A percentile compares a stretch with the other conserved stretches of the same genome.
Conservation (phyloP, 2,797 vertebrate species). For the Coreius guichenoti region DNA sequence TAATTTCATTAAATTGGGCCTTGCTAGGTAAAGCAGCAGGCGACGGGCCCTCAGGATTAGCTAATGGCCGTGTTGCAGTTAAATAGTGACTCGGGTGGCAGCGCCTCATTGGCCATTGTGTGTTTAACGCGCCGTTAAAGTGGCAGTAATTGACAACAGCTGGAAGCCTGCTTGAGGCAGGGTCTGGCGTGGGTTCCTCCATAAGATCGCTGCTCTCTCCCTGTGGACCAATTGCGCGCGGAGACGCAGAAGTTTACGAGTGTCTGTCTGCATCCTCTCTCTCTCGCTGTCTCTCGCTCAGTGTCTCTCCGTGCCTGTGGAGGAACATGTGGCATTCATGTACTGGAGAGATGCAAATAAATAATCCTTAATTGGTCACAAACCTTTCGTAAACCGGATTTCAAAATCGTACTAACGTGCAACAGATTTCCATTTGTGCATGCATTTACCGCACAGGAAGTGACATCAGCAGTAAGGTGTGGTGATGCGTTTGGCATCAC, state of each 20-base stretch:
- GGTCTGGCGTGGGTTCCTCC: constrained; percentile 50
- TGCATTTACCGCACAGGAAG: background rate
- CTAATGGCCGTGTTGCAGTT: constrained; percentile 56
- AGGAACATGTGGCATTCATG: constrained; percentile 39
- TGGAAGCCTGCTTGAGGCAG: constrained; percentile 62
- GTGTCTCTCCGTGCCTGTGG: constrained; percentile 20
- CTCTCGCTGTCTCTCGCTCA: background rate
- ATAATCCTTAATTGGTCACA: constrained; percentile 38
- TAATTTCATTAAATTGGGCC: constrained; percentile 46
- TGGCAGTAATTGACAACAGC: constrained; percentile 66
- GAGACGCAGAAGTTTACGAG: constrained; percentile 56
- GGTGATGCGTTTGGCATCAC: background rate
- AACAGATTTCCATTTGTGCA: constrained; percentile 11
- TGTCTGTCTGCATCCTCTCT: constrained; percentile 49
- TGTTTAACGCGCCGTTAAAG: constrained; percentile 62
- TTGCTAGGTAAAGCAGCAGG: constrained; percentile 50
- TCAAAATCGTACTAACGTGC: background rate
- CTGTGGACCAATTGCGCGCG: constrained; percentile 57
- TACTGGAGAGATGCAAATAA: constrained; percentile 35
- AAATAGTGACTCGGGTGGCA: constrained; percentile 55
- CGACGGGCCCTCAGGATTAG: constrained; percentile 51
- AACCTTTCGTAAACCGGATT: constrained; percentile 2
- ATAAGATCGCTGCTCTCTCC: constrained; percentile 50
- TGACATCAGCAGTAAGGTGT: constrained; percentile 22
- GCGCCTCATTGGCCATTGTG: constrained; percentile 57